Evolutionary conservation across 2,113 vertebrate species (phyloP).

Genomic region (Phasianus colchicus): DNA sequence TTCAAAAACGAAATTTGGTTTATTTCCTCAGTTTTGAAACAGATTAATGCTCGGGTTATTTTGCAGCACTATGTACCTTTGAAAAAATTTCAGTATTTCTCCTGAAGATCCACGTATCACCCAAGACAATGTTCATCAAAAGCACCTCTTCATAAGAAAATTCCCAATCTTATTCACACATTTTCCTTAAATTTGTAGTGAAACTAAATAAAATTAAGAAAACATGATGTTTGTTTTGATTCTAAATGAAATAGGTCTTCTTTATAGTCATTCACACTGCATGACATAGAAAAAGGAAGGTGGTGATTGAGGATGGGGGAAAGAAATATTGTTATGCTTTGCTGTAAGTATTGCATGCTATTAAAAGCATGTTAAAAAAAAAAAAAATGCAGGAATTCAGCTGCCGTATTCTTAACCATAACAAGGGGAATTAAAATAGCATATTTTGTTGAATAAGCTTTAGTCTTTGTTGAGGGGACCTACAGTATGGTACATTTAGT

Average conservation of each 20-base stretch:
- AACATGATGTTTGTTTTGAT: neutral
- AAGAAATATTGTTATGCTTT: neutral
- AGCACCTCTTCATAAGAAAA: neutral
- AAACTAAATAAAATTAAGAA: neutral
- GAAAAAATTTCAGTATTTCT: neutral
- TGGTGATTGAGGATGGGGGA: neutral
- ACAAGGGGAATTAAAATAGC: neutral
- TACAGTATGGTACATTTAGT: constrained; percentile 72
- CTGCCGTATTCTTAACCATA: neutral
- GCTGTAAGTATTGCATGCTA: neutral
- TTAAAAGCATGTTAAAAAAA: neutral
- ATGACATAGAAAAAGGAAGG: neutral
- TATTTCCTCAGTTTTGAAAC: neutral
- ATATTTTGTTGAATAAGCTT: neutral
- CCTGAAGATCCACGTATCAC: neutral
- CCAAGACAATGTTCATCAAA: neutral
- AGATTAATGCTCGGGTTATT: neutral
- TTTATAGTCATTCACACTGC: neutral
- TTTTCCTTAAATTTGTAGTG: neutral
- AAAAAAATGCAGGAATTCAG: neutral
- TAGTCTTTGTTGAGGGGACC: constrained; percentile 55
- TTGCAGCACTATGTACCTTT: neutral
- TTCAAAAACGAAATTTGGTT: neutral
- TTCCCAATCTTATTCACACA: neutral
- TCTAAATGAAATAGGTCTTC: neutral